Conservation (phyloP, 1,140 invertebrate genomes). For the Lineus longissimus region DNA sequence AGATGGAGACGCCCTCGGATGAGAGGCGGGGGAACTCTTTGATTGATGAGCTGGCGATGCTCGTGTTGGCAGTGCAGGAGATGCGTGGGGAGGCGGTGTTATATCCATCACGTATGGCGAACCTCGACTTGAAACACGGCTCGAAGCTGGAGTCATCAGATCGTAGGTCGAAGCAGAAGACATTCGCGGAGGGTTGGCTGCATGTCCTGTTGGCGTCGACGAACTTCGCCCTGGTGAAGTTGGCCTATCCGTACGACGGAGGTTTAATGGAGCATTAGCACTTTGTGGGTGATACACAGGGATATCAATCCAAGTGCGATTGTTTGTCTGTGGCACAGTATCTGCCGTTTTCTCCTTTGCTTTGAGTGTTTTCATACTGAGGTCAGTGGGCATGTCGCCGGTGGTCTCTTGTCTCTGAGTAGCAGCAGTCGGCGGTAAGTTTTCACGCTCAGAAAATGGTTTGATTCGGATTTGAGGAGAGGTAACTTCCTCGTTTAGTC, state of each 20-base stretch:
- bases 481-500: conserved; percentile 6
- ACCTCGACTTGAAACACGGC: no score
- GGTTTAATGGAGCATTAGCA: background rate
- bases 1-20: no score
- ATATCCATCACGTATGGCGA: no score
- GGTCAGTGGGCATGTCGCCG: conserved; percentile 12
- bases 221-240: background rate
- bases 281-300: background rate
- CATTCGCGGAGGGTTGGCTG: background rate
- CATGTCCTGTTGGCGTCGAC: background rate
- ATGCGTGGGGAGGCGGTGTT: no score
- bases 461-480: conserved; percentile 16
- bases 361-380: conserved; percentile 27
- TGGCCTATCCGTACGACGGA: background rate
- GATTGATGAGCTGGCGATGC: no score
- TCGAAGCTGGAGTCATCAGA: no score
- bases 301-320: background rate
- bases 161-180: no score
- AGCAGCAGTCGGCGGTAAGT: background rate
- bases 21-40: no score
- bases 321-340: background rate
- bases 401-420: background rate
- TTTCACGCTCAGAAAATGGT: background rate
- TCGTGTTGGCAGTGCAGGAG: no score
- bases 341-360: conserved; percentile 1